Conservation (phyloP, 2,113 vertebrate species). For the Clinocottus analis region DNA sequence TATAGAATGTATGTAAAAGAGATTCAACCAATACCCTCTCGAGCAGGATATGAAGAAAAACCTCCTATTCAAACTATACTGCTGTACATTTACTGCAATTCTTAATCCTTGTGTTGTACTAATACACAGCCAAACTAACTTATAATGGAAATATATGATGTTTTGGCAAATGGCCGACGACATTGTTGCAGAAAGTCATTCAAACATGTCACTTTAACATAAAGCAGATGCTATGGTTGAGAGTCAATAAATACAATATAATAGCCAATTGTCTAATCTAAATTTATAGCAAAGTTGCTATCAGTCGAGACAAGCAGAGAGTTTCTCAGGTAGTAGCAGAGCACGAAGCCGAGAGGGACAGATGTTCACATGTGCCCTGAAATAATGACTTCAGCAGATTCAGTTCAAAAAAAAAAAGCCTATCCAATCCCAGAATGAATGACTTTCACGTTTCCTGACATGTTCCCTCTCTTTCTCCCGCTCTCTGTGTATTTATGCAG, state of each 20-base stretch:
- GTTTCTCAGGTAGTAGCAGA: conserved; percentile 2
- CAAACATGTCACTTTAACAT: background rate
- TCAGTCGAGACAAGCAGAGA: background rate
- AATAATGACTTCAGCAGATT: conserved; percentile 59
- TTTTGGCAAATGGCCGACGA: conserved; percentile 7
- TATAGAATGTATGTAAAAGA: background rate
- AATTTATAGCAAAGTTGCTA: background rate
- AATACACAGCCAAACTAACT: conserved; percentile 1
- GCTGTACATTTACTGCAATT: conserved; percentile 7
- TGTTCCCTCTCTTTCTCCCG: conserved; percentile 19
- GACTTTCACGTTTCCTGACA: conserved; percentile 37
- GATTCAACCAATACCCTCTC: background rate
- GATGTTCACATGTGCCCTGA: conserved; percentile 25
- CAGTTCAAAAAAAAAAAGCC: background rate
- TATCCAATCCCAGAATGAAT: conserved; percentile 23
- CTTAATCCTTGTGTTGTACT: background rate
- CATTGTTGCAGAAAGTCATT: background rate
- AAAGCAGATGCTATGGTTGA: conserved; percentile 10
- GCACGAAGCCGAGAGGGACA: conserved; percentile 11
- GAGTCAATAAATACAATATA: background rate
- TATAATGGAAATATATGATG: background rate
- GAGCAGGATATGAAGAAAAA: conserved; percentile 15
- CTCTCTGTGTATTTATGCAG: conserved; percentile 11
- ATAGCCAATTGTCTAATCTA: background rate
- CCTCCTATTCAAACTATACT: conserved; percentile 20